A percentile compares a stretch with the other conserved stretches of the same genome.
These are phyloP conservation scores for Botia kubotai DNA, from an alignment of 2,797 vertebrate species.

Conservation along the genomic window DNA sequence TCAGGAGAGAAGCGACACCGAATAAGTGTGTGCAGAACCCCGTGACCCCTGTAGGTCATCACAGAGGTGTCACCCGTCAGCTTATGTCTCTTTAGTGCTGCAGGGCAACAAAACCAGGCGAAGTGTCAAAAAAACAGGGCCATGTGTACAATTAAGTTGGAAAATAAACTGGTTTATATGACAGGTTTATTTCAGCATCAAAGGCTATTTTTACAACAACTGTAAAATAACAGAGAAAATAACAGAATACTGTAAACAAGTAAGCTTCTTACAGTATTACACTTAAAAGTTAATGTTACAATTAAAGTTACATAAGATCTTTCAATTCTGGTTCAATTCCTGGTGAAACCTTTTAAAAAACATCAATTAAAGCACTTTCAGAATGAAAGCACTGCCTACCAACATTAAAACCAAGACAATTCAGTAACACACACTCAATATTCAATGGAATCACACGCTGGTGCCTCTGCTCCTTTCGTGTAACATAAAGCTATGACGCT, in stretches of 20 bases:
- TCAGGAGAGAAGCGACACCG: slow-evolving; percentile 90
- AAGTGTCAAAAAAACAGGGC: not conserved
- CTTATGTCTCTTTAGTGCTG: slow-evolving; percentile 87
- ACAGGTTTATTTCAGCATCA: not conserved
- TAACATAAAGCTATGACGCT: not conserved
- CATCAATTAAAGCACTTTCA: too few species aligned
- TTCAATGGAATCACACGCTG: not conserved
- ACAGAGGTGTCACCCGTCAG: slow-evolving; percentile 90
- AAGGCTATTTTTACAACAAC: too few species aligned
- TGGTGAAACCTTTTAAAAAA: too few species aligned
- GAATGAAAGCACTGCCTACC: too few species aligned
- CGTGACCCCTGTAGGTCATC: slow-evolving; percentile 93
- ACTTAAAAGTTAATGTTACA: too few species aligned
- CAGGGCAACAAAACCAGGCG: not conserved
- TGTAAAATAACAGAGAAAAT: too few species aligned
- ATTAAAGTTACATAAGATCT: too few species aligned
- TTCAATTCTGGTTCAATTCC: too few species aligned
- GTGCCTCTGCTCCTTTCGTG: not conserved
- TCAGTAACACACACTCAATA: not conserved
- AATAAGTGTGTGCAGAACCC: slow-evolving; percentile 91
- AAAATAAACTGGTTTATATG: not conserved
- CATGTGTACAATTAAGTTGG: not conserved
- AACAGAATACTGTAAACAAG: too few species aligned
- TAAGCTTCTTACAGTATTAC: too few species aligned
- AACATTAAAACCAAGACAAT: not conserved